These are phyloP conservation scores for Hirundo rustica DNA, from an alignment of 2,797 vertebrate species.

Conservation along the genomic window DNA sequence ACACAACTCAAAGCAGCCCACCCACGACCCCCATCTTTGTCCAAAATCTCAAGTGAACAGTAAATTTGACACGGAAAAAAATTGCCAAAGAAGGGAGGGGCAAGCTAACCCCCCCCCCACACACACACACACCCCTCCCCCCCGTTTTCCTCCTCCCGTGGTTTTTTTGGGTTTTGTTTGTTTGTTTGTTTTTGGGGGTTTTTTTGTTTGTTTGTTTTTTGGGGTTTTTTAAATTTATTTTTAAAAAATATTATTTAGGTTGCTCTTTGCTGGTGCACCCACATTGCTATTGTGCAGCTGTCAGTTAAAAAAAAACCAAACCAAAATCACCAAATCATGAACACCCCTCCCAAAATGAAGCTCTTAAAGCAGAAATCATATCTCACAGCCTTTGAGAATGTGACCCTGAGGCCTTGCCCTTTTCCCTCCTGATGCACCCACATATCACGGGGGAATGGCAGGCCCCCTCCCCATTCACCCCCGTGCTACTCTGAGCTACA, in stretches of 20 bases:
- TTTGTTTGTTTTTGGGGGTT: too few relatives aligned
- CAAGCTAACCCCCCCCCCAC: background rate
- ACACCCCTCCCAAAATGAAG: background rate
- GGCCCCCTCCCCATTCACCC: constrained; percentile 8
- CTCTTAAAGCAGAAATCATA: background rate
- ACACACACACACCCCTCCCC: background rate
- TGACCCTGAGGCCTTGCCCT: constrained; percentile 66
- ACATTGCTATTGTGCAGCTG: constrained; percentile 44
- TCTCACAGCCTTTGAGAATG: constrained; percentile 27
- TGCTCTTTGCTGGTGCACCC: constrained; percentile 16
- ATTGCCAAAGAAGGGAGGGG: constrained; percentile 21
- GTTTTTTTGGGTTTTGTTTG: too few relatives aligned
- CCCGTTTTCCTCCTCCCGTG: background rate
- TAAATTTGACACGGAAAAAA: constrained; percentile 39
- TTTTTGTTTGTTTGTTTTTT: too few relatives aligned
- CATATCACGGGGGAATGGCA: background rate
- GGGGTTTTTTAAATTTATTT: too few relatives aligned
- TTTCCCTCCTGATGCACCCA: constrained; percentile 31
- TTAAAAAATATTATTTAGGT: background rate
- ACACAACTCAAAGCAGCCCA: constrained; percentile 69
- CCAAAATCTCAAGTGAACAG: constrained; percentile 62
- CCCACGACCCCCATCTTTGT: constrained; percentile 71
- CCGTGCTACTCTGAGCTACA: constrained; percentile 23
- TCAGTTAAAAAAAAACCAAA: background rate
- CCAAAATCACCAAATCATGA: background rate